A percentile compares a stretch with the other conserved stretches of the same genome.
phyloP scores from a whole-genome alignment of 2,888 invertebrate genomes.

The Dexiosoma caninum region DNA sequence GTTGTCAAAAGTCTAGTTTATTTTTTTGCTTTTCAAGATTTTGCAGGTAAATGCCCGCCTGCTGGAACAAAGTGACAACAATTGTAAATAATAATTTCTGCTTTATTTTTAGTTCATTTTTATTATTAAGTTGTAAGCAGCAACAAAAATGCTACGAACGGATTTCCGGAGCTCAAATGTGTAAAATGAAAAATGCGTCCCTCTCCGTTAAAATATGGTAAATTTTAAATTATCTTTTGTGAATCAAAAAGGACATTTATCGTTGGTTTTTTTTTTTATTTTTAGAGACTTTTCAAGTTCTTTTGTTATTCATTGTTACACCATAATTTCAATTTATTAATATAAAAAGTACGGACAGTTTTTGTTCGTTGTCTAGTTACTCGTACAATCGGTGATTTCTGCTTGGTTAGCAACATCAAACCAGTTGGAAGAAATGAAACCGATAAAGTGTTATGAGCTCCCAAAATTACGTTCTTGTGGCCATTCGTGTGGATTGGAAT shows the following conservation, averaged over 20 bases:
- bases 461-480: too few species aligned
- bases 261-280: neutral
- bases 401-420: too few species aligned
- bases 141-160: slow-evolving; percentile 40
- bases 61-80: slow-evolving; percentile 26
- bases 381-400: too few species aligned
- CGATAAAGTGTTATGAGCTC: too few species aligned
- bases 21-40: neutral
- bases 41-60: slow-evolving; percentile 48
- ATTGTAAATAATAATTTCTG: slow-evolving; percentile 44
- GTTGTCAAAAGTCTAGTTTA: slow-evolving; percentile 59
- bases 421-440: too few species aligned
- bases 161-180: slow-evolving; percentile 56
- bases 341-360: too few species aligned
- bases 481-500: too few species aligned
- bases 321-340: too few species aligned
- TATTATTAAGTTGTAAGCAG: slow-evolving; percentile 39
- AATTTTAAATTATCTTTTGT: slow-evolving; percentile 13
- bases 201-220: neutral
- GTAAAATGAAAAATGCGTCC: slow-evolving; percentile 51
- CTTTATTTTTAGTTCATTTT: slow-evolving; percentile 21
- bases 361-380: too few species aligned
- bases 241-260: slow-evolving; percentile 11
- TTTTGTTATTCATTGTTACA: too few species aligned
- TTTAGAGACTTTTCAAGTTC: neutral